Conservation (phyloP, 2,888 invertebrate species). For the Pycnomerus fuliginosus region DNA sequence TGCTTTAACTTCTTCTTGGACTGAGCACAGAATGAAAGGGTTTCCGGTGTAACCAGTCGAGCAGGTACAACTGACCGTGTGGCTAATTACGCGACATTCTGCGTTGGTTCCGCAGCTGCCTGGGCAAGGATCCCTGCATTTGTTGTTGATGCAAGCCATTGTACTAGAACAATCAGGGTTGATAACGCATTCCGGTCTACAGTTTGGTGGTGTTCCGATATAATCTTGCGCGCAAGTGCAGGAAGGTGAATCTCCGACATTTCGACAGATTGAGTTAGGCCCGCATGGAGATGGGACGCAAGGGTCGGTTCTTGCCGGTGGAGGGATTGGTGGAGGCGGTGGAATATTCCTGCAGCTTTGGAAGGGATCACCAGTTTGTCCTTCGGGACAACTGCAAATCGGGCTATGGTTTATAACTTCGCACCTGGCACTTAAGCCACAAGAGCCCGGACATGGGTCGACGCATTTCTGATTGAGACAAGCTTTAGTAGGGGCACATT, state of each 20-base stretch:
- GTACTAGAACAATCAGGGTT: constrained; percentile 78
- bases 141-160: constrained; percentile 77
- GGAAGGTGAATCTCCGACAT: constrained; percentile 64
- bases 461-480: constrained; percentile 59
- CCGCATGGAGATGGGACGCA: constrained; percentile 82
- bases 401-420: constrained; percentile 59
- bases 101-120: constrained; percentile 79
- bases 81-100: constrained; percentile 76
- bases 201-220: constrained; percentile 77
- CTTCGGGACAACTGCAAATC: constrained; percentile 57
- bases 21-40: constrained; percentile 76
- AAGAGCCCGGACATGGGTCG: constrained; percentile 60
- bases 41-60: constrained; percentile 75
- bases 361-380: constrained; percentile 77
- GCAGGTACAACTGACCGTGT: constrained; percentile 81
- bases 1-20: constrained; percentile 58
- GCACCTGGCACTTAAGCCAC: constrained; percentile 57
- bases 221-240: constrained; percentile 78
- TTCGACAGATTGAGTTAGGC: constrained; percentile 73
- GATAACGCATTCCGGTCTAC: constrained; percentile 79
- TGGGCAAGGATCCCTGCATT: constrained; percentile 80
- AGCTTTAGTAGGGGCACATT: constrained; percentile 56
- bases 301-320: constrained; percentile 56
- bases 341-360: constrained; percentile 67
- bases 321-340: constrained; percentile 47